Evolutionary conservation across 2,113 vertebrate species (phyloP).

Genomic region (Dicaeum eximium): DNA sequence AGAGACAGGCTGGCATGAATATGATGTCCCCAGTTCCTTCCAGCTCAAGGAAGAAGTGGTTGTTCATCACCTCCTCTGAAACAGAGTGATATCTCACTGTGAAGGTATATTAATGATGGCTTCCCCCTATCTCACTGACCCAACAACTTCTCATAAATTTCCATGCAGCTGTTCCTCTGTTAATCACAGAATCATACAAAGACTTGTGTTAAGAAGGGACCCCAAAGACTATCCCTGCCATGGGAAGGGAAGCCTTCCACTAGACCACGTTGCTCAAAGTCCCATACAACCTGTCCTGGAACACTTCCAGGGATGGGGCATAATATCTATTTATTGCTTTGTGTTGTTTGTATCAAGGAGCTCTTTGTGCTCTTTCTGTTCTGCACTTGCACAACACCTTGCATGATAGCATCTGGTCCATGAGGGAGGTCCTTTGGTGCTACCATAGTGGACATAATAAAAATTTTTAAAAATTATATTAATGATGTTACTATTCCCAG

Average conservation of each 20-base stretch:
- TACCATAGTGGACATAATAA: background rate
- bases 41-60: background rate
- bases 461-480: background rate
- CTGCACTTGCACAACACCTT: background rate
- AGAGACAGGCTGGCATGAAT: background rate
- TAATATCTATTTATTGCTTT: background rate
- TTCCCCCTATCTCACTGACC: background rate
- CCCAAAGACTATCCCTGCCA: background rate
- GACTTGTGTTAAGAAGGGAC: background rate
- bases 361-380: background rate
- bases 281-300: background rate
- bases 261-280: background rate
- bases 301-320: background rate
- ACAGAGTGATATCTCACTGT: background rate
- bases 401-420: background rate
- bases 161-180: background rate
- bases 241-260: background rate
- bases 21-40: background rate
- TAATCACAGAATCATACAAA: background rate
- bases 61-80: background rate
- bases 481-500: background rate
- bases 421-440: background rate
- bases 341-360: background rate
- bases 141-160: background rate
- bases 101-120: background rate